phyloP scores from a whole-genome alignment of 2,888 invertebrate genomes.

The Catonia carolina region DNA sequence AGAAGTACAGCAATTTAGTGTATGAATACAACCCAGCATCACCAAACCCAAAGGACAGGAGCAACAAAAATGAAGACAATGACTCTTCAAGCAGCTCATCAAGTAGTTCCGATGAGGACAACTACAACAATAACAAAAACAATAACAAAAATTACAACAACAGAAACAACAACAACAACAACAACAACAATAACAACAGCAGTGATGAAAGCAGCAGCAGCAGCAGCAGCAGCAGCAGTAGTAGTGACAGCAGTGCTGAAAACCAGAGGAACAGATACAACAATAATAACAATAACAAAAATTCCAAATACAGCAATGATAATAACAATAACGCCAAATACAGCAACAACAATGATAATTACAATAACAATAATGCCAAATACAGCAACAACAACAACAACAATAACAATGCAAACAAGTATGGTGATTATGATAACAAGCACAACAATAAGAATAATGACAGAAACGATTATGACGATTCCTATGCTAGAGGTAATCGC shows the following conservation, averaged over 20 bases:
- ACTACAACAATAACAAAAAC: constrained; percentile 10
- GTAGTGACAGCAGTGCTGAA: constrained; percentile 24
- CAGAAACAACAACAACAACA: constrained; percentile 30
- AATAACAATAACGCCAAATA: constrained; percentile 5
- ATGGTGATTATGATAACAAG: too few relatives aligned
- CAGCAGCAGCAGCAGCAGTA: constrained; percentile 24
- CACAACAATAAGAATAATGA: too few relatives aligned
- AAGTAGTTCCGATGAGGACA: constrained; percentile 30
- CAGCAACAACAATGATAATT: constrained; percentile 13
- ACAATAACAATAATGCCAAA: constrained; percentile 3
- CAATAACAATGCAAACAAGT: too few relatives aligned
- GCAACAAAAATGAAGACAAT: too few relatives aligned
- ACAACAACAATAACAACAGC: constrained; percentile 14
- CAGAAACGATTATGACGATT: too few relatives aligned
- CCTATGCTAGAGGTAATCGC: too few relatives aligned
- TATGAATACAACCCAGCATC: constrained; percentile 47
- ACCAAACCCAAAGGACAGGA: constrained; percentile 26
- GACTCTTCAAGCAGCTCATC: constrained; percentile 29
- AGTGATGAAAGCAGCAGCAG: constrained; percentile 20
- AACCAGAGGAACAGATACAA: constrained; percentile 14
- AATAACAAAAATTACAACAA: constrained; percentile 36
- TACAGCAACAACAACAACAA: too few relatives aligned
- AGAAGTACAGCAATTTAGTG: constrained; percentile 49
- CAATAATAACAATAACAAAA: constrained; percentile 20
- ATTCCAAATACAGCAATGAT: constrained; percentile 12